Conservation (phyloP, 2,113 vertebrate species). For the Engraulis encrasicolus region DNA sequence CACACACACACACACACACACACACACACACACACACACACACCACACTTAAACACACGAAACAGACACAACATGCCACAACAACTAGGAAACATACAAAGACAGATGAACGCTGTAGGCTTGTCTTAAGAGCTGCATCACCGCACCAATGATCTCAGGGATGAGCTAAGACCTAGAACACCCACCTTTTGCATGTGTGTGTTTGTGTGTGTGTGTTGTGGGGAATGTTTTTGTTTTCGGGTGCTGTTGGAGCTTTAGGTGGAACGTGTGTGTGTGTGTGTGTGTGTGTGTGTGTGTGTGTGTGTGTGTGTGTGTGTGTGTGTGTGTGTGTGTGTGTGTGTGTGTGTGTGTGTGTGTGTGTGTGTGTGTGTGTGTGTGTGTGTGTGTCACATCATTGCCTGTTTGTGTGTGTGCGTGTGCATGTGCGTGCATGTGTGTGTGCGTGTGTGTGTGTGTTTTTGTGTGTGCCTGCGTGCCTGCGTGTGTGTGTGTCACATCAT, state of each 20-base stretch:
- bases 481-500: neutral
- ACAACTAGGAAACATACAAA: too few relatives aligned
- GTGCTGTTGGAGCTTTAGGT: too few relatives aligned
- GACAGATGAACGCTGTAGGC: neutral
- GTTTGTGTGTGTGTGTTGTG: neutral
- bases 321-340: neutral
- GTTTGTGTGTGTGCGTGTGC: too few relatives aligned
- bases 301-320: neutral
- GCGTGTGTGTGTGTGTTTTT: too few relatives aligned
- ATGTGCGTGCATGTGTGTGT: too few relatives aligned
- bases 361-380: neutral
- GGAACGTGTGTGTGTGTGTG: neutral
- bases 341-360: neutral
- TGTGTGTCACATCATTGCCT: too few relatives aligned
- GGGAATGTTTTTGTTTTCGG: too few relatives aligned
- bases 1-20: neutral
- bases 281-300: neutral
- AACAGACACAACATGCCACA: too few relatives aligned
- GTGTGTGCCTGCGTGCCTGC: too few relatives aligned
- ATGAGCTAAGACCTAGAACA: constrained; percentile 4
- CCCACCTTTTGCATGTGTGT: neutral
- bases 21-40: neutral
- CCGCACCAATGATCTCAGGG: neutral
- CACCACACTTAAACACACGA: too few relatives aligned
- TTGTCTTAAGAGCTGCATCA: neutral